Conservation (phyloP, 2,113 vertebrate genomes). For the Cranoglanis bouderius region DNA sequence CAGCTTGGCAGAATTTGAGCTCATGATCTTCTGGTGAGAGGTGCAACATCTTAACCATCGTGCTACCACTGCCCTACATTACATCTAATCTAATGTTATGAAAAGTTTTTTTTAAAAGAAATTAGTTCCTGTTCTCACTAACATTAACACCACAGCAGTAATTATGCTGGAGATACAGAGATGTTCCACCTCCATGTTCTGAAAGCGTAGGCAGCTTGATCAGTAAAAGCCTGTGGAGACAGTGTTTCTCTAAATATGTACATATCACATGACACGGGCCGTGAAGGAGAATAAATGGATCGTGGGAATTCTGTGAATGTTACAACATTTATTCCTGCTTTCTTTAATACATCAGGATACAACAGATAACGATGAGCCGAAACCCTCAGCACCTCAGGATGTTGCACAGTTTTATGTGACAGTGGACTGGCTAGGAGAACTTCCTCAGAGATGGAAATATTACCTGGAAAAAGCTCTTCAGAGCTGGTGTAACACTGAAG, state of each 20-base stretch:
- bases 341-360: neutral
- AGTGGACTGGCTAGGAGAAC: constrained; percentile 11
- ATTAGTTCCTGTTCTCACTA: neutral
- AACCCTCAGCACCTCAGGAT: constrained; percentile 26
- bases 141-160: neutral
- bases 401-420: neutral
- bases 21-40: too few relatives aligned
- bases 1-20: neutral
- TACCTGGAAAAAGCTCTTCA: constrained; percentile 45
- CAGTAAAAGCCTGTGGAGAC: neutral
- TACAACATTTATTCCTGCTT: neutral
- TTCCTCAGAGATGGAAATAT: rapidly evolving
- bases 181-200: neutral
- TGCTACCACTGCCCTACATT: too few relatives aligned
- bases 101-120: too few relatives aligned
- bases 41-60: too few relatives aligned
- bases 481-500: constrained; percentile 26
- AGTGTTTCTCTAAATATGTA: neutral
- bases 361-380: neutral
- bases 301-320: neutral
- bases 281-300: neutral
- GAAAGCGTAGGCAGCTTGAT: neutral
- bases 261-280: neutral
- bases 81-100: too few relatives aligned
- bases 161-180: neutral